phyloP scores from a whole-genome alignment of 2,113 vertebrate genomes.

The Chauna torquata region DNA sequence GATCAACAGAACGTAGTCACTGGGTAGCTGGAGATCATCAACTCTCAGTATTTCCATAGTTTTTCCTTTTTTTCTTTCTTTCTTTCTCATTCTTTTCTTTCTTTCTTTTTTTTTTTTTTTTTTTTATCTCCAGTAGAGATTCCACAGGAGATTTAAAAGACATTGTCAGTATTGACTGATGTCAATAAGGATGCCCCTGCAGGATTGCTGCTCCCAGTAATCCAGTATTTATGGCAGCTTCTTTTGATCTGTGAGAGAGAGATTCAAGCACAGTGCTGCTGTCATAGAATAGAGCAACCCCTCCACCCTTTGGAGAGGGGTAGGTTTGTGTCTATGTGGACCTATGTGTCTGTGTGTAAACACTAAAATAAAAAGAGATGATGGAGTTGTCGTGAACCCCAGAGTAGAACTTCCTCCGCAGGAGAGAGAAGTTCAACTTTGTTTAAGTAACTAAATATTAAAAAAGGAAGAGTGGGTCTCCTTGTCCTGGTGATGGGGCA shows the following conservation, averaged over 20 bases:
- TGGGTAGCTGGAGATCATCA: neutral
- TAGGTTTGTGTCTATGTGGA: neutral
- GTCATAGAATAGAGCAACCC: neutral
- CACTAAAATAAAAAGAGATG: neutral
- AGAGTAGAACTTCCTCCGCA: neutral
- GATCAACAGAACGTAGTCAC: neutral
- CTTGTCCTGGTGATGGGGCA: neutral
- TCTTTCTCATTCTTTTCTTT: neutral
- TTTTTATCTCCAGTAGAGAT: neutral
- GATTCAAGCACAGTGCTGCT: neutral
- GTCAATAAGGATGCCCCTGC: rapidly evolving
- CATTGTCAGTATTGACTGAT: neutral
- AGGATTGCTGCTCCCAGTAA: neutral
- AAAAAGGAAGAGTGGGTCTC: neutral
- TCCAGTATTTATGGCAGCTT: neutral
- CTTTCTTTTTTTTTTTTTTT: no score
- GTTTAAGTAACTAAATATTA: neutral
- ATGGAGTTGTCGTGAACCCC: neutral
- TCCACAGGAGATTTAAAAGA: neutral
- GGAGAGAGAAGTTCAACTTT: neutral
- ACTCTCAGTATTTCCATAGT: neutral
- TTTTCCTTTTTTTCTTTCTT: neutral
- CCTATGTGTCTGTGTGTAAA: neutral
- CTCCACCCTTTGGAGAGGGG: neutral
- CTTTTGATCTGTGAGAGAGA: neutral